Evolutionary conservation across 2,797 vertebrate genomes (phyloP), one percentile per base, ranked within the genome.

Genomic region (Bucorvus abyssinicus): DNA sequence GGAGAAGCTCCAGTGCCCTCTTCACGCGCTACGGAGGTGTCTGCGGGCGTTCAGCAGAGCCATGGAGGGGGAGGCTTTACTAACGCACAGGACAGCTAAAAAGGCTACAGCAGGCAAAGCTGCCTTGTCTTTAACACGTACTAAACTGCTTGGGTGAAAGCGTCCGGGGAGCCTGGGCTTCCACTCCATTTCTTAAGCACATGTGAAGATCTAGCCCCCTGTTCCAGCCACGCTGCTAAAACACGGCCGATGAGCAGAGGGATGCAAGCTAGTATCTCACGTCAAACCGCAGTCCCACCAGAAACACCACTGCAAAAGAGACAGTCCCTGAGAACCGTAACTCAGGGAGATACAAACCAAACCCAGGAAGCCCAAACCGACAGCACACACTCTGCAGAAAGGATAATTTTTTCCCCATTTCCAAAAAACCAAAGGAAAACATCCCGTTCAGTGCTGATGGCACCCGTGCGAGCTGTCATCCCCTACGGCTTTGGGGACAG

Each of bases 401-500:
- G 38, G 11, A 14, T 24, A 6, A 3, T 42, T 67, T 87, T 36
- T 4, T 0, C 34, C 17, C 16, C 11, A 12, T 49, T 92, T 70
- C 45, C 30, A 57, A 44, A 73, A 76, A 12, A 8, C 9, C 7
- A 30, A 78, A 60, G 38, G 12, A 34, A 89, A 83, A 50, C 0
- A 0, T 59, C 38, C n/a, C 5, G 0, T 16, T 52, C 27, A 5
- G 24, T 12, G 69, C 32, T 44, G 69, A 9, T 27, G 4, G 1
- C 40, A 34, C 12, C 38, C 1, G 0, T 2, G 4, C 0, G 7
- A 64, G 40, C 45, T 53, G 76, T n/a, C 23, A 45, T 64, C 30
- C 45, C 16, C 57, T 21, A 0, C 0, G 1, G 26, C 32, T 29
- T 38, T 2, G 1, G 9, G 38, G 14, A 18, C 0, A 0, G 22